phyloP scores from a whole-genome alignment of 2,888 invertebrate species.

The Aporophyla lueneburgensis region DNA sequence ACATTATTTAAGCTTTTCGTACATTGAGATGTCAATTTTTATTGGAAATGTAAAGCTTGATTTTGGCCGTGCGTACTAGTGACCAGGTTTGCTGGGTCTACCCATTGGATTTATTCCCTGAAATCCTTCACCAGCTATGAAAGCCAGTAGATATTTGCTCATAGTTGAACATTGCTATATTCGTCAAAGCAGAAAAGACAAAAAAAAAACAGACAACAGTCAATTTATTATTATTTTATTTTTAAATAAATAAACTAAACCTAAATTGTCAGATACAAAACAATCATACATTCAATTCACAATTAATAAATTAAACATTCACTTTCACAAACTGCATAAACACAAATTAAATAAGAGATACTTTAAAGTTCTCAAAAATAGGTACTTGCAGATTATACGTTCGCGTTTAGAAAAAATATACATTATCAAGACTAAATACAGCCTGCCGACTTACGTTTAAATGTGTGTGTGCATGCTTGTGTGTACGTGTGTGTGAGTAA shows the following conservation, averaged over 20 bases:
- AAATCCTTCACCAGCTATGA: background rate
- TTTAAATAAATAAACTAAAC: slow-evolving; percentile 48
- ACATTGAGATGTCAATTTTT: too few species aligned
- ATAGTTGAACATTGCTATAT: background rate
- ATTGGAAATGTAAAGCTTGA: too few species aligned
- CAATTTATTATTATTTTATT: slow-evolving; percentile 27
- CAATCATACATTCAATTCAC: slow-evolving; percentile 31
- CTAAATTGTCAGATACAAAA: slow-evolving; percentile 21
- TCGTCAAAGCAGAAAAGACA: background rate
- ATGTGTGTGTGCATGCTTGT: too few species aligned
- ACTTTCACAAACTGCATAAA: slow-evolving; percentile 16
- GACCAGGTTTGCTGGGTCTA: background rate
- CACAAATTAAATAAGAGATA: background rate
- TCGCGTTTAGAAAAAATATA: slow-evolving; percentile 54
- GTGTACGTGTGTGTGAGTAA: too few species aligned
- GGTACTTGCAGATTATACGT: slow-evolving; percentile 33
- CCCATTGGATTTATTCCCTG: too few species aligned
- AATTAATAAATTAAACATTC: slow-evolving; percentile 41
- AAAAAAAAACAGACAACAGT: background rate
- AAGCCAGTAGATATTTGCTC: background rate
- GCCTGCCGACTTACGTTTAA: too few species aligned
- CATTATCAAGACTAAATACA: background rate
- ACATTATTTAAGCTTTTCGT: too few species aligned
- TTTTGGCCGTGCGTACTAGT: background rate
- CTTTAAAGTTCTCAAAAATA: background rate